Evolutionary conservation across 2,888 invertebrate genomes (phyloP), one percentile per base, ranked within the genome.

Genomic region (Pachycephus smyrnensis): DNA sequence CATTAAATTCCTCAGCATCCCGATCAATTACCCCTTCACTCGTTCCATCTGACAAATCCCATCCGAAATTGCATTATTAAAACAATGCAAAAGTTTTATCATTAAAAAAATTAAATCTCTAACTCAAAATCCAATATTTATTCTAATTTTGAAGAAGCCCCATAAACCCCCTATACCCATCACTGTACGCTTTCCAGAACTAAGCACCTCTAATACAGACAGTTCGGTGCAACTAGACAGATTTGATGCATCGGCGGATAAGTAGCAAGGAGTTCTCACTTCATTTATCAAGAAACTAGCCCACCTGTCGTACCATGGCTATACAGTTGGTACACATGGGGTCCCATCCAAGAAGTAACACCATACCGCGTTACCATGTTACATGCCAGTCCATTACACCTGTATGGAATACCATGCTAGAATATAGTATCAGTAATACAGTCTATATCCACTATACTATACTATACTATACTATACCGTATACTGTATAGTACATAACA

Each of bases 161-260:
- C 55, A 55, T 55, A 55, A 55, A 55, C 9, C 6, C 23, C 55
- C 23, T 23, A 55, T 55, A 55, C 55, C 55, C 23, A 55, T 23
- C 55, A 9, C 40, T 40, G 9, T 55, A 23, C 2, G 2, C 55
- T 23, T 23, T 55, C 9, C 23, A 55, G 55, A 9, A 23, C 23
- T 9, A 23, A 55, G 55, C 55, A 55, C 23, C 55, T 55, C 9
- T 33, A 71, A 71, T 33, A 33, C 71, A 33, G 33, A 71, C 71
- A 33, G 71, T 35, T 55, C 40, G 80, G 80, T 82, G 84, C 82
- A 80, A 23, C 80, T 82, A 32, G 86, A 86, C 84, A 87, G 85
- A 87, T 88, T 87, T 88, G 88, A 88, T 87, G 84, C 86, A 87
- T 87, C 84, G 87, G 80, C 82, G 84, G 86, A 86, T 88, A 87